Evolutionary conservation across 2,113 vertebrate genomes (phyloP), one percentile per base, ranked within the genome.

Genomic region (Nicator chloris): DNA sequence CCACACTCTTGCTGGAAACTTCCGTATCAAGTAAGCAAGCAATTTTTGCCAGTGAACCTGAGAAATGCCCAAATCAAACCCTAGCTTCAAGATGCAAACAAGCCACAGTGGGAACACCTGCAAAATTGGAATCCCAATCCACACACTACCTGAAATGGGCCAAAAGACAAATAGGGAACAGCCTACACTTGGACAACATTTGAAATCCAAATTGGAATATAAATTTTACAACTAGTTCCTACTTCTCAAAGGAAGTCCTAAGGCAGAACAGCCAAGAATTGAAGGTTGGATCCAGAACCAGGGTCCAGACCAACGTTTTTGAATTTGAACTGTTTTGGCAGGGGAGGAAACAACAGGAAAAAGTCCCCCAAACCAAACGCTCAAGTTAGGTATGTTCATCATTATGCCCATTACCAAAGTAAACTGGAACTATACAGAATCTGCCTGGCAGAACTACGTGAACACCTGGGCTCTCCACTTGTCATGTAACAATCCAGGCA

Each of bases 161-260:
- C 44, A 75, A 50, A 89, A 91, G 59, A 45, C 30, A 47, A 91
- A 69, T 0, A 72, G 21, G 15, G 23, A 93, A 77, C 1, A 11
- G 66, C 63, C 61, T 91, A 59, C 86, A 86, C 42, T 63, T 79
- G 63, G 40, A 63, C 26, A 81, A 75, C 14, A 63, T 45, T 42
- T 68, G 75, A 94, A 93, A 92, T 64, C n/a, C 47, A 92, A 68
- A 85, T 13, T 72, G 75, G 59, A 82, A 95, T 82, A 65, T 66
- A 89, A 87, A 93, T 95, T 94, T 95, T 96, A 88, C 75, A 91
- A 71, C 26, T 54, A 72, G 64, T 26, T 44, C 37, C 64, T 64
- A 80, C 56, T 70, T 94, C 51, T 51, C n/a, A 23, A 33, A 56
- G 65, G 63, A 83, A 71, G 73, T 68, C 73, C 54, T 95, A 65